phyloP scores from a whole-genome alignment of 37 sponge, comb jelly and placozoan genomes.

The Agelas oroides region DNA sequence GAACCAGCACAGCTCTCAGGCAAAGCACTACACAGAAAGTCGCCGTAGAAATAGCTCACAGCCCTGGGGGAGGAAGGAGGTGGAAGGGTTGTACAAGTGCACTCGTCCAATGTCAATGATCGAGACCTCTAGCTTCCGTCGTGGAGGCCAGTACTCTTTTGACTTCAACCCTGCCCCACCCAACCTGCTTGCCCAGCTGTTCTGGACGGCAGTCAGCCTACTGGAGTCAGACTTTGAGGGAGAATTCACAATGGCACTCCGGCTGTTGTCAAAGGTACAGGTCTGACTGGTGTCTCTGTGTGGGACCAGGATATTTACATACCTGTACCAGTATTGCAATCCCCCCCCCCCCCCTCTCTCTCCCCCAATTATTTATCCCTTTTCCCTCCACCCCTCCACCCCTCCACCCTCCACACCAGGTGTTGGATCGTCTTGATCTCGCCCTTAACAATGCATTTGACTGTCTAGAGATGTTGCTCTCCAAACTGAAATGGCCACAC shows the following conservation, averaged over 20 bases:
- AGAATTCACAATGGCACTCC: slow-evolving; percentile 75
- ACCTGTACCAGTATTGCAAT: too few species aligned
- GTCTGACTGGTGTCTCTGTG: too few species aligned
- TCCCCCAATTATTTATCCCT: too few species aligned
- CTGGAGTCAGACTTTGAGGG: slow-evolving; percentile 81
- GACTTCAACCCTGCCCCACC: slow-evolving; percentile 41
- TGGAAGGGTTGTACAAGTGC: neutral
- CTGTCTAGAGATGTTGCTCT: slow-evolving; percentile 57
- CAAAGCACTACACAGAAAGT: neutral
- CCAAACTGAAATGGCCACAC: slow-evolving; percentile 77
- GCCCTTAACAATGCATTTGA: slow-evolving; percentile 33
- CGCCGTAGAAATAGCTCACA: neutral
- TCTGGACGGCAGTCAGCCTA: slow-evolving; percentile 79
- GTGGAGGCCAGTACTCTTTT: neutral
- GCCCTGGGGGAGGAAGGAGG: neutral
- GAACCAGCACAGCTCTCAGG: neutral
- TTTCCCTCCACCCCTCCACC: too few species aligned
- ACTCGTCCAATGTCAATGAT: slow-evolving; percentile 33
- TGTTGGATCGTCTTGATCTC: slow-evolving; percentile 62
- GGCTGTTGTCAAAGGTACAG: slow-evolving; percentile 75
- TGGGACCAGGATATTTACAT: neutral
- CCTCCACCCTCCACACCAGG: neutral
- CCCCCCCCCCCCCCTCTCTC: too few species aligned
- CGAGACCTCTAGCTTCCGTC: slow-evolving; percentile 19
- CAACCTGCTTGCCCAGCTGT: slow-evolving; percentile 71